Evolutionary conservation across 1,140 invertebrate species (phyloP).

Genomic region (Andricus grossulariae): DNA sequence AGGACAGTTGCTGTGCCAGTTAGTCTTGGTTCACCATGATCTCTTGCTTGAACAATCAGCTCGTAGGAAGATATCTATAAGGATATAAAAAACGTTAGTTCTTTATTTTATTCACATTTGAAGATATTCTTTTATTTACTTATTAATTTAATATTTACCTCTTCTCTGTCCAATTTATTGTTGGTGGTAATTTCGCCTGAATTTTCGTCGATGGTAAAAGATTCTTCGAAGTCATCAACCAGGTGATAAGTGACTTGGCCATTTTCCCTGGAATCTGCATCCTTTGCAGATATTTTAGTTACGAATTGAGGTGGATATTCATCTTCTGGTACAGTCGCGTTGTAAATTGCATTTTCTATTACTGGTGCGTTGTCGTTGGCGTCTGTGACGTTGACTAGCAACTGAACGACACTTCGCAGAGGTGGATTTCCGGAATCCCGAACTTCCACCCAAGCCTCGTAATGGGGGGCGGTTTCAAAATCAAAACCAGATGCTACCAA

Average conservation of each 20-base stretch:
- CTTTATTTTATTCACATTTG: neutral
- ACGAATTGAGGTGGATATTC: conserved; percentile 87
- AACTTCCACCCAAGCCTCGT: conserved; percentile 96
- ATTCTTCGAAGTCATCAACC: conserved; percentile 83
- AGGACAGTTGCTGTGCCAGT: conserved; percentile 91
- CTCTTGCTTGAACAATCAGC: conserved; percentile 89
- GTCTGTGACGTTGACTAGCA: conserved; percentile 92
- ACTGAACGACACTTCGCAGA: conserved; percentile 83
- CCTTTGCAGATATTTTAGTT: conserved; percentile 86
- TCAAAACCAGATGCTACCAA: conserved; percentile 89
- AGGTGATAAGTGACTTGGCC: conserved; percentile 89
- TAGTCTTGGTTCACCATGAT: conserved; percentile 88
- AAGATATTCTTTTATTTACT: neutral
- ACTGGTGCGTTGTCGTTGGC: conserved; percentile 93
- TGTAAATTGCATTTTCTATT: conserved; percentile 88
- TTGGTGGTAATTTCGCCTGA: conserved; percentile 92
- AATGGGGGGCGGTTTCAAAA: conserved; percentile 89
- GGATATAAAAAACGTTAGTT: conserved; percentile 6
- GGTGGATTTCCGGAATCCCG: conserved; percentile 88
- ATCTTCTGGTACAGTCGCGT: conserved; percentile 90
- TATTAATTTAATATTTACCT: conserved; percentile 61
- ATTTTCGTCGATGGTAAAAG: conserved; percentile 88
- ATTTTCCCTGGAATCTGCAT: conserved; percentile 92
- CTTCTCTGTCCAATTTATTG: conserved; percentile 90
- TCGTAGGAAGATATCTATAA: conserved; percentile 84